Percentiles rank a stretch among this genome's conserved stretches.
These are phyloP conservation scores for Drosophila elegans DNA, from an alignment of 1,140 invertebrate species.

Conservation along the genomic window DNA sequence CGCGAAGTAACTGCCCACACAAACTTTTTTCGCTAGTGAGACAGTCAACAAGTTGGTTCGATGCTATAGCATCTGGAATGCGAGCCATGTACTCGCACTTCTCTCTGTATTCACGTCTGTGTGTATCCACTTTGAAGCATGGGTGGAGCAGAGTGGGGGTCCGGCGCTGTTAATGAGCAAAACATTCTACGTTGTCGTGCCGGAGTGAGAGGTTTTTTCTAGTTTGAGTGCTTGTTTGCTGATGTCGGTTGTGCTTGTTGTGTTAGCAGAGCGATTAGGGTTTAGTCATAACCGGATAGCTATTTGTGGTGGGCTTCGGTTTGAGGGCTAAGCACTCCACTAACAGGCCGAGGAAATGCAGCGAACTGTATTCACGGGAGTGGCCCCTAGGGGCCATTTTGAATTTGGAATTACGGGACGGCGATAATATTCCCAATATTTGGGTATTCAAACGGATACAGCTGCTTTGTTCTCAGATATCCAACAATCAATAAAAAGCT, in stretches of 20 bases:
- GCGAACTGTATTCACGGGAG: background rate
- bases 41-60: constrained; percentile 50
- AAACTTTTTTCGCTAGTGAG: constrained; percentile 16
- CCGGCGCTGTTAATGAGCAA: constrained; percentile 36
- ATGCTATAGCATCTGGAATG: constrained; percentile 25
- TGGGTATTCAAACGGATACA: constrained; percentile 20
- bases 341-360: background rate
- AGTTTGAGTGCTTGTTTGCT: constrained; percentile 8
- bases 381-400: constrained; percentile 15
- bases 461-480: constrained; percentile 48
- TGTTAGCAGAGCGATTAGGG: constrained; percentile 29
- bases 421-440: constrained; percentile 18
- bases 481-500: constrained; percentile 35
- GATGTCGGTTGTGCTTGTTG: constrained; percentile 6
- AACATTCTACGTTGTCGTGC: constrained; percentile 23
- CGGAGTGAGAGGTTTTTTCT: background rate
- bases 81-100: constrained; percentile 31
- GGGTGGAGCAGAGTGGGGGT: constrained; percentile 1
- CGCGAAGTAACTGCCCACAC: background rate
- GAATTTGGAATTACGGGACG: constrained; percentile 17
- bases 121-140: constrained; percentile 18
- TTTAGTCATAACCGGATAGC: constrained; percentile 13
- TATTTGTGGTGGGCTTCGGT: background rate
- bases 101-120: background rate
- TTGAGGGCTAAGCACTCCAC: background rate